These are phyloP conservation scores for Schizopygopsis malacanthus DNA, from an alignment of 2,797 vertebrate genomes.

Conservation along the genomic window DNA sequence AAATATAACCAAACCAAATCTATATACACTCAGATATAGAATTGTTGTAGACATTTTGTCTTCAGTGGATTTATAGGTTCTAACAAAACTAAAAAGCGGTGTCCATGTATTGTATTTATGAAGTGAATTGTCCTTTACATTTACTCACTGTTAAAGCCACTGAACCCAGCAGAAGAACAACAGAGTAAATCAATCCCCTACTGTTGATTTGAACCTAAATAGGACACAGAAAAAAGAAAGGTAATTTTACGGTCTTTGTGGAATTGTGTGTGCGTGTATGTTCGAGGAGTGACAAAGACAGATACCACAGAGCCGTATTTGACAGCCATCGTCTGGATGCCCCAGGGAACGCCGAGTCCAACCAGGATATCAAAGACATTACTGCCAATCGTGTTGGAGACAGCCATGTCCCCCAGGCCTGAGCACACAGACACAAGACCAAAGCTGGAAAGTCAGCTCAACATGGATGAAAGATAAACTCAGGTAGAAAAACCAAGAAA, in stretches of 20 bases:
- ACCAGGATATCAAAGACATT: slow-evolving; percentile 90
- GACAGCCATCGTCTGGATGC: slow-evolving; percentile 85
- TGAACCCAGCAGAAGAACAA: slow-evolving; percentile 83
- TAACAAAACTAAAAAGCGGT: not conserved
- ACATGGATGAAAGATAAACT: slow-evolving; percentile 1
- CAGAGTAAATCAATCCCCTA: slow-evolving; percentile 85
- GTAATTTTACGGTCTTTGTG: not conserved
- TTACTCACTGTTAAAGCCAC: slow-evolving; percentile 85
- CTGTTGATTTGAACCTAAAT: slow-evolving; percentile 86
- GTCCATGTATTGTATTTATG: not conserved
- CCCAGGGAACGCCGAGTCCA: slow-evolving; percentile 86
- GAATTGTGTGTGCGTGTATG: not conserved
- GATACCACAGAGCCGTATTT: slow-evolving; percentile 80
- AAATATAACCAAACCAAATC: not conserved
- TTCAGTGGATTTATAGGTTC: not conserved
- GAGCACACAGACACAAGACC: slow-evolving; percentile 39
- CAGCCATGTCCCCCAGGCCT: slow-evolving; percentile 89
- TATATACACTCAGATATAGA: too few species aligned
- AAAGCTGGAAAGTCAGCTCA: slow-evolving; percentile 55
- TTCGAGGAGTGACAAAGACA: slow-evolving; percentile 38
- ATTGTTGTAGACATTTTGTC: not conserved
- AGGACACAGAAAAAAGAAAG: slow-evolving; percentile 45
- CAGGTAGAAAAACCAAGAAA: slow-evolving; percentile 14
- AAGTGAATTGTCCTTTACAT: not conserved
- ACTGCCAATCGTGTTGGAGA: slow-evolving; percentile 87